Conservation (phyloP, 1,140 invertebrate species). For the Anastrepha ludens region DNA sequence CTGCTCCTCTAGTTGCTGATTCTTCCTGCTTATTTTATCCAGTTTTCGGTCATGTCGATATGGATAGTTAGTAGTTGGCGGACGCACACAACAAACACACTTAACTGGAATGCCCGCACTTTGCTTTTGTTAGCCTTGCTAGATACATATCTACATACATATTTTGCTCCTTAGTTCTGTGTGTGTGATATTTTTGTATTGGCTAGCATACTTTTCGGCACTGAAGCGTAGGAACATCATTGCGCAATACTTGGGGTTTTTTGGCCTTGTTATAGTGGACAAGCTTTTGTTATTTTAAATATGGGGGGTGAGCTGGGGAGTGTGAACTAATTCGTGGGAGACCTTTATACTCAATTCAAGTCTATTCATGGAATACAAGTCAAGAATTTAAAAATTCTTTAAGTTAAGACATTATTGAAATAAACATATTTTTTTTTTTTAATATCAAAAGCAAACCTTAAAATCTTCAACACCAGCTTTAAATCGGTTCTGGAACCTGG, state of each 20-base stretch:
- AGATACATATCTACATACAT: background rate
- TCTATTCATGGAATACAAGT: too few species aligned
- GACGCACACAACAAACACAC: background rate
- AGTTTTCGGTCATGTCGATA: slow-evolving; percentile 21
- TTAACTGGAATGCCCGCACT: background rate
- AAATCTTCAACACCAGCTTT: too few species aligned
- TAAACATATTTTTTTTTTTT: too few species aligned
- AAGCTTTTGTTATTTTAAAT: background rate
- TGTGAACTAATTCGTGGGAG: too few species aligned
- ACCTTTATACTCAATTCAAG: too few species aligned
- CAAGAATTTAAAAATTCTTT: too few species aligned
- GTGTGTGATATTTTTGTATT: too few species aligned
- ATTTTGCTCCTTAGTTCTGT: background rate
- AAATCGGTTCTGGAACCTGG: too few species aligned
- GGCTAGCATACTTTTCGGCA: background rate
- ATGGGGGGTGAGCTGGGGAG: background rate
- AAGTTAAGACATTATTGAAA: too few species aligned
- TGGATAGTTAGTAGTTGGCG: background rate
- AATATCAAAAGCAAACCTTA: too few species aligned
- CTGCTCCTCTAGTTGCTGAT: background rate
- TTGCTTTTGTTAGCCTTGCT: background rate
- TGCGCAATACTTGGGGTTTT: too few species aligned
- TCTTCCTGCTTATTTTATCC: background rate
- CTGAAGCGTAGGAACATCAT: background rate
- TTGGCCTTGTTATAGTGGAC: too few species aligned